Base-by-base conservation (phyloP, 2,888 invertebrate genomes). In the Ptilodon capucinus region DNA sequence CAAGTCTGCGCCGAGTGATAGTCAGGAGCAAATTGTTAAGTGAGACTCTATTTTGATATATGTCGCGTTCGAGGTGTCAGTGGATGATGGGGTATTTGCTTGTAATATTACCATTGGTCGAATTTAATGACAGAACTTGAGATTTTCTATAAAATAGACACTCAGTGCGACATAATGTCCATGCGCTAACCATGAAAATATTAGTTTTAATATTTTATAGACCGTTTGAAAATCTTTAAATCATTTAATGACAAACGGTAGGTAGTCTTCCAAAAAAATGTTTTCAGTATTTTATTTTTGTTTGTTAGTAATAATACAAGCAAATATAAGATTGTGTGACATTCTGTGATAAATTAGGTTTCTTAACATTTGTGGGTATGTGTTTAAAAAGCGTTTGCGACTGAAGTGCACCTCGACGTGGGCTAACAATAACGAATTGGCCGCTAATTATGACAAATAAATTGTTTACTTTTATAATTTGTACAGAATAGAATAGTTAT, bases 21-120 rank as follows among this genome's bases (percentile, higher is more conserved):
- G 90, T 52, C 89, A 88, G 54, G 89, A 90, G 51, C 84, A 88
- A 49, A 90, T 91, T 38, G 64, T 86, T 25, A 75, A 76, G 56
- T 65, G 56, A 59, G 18, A 40, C n/a, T n/a, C n/a, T n/a, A n/a
- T 9, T 44, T 14, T 44, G 19, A 23, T 21, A 41, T 30, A 35
- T 55, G 50, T 35, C 4, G 16, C n/a, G 16, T 32, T n/a, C 30
- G 30, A 30, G 30, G 13, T 30, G 30, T n/a, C 23, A 8, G 6
- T 30, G 11, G 30, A 13, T 30, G n/a, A 5, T 23, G 6, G 23
- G 7, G 13, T 30, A 14, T 32, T 14, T 32, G 13, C 32, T 32
- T 13, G 32, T 14, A 14, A 32, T 13, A 32, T 32, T 32, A 8
- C n/a, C n/a, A n/a, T n/a, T n/a, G n/a, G 2, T 32, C 2, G 32